Percentiles rank a stretch among this genome's conserved stretches.
phyloP scores from a whole-genome alignment of 2,888 invertebrate species.

The Phaedon cochleariae region DNA sequence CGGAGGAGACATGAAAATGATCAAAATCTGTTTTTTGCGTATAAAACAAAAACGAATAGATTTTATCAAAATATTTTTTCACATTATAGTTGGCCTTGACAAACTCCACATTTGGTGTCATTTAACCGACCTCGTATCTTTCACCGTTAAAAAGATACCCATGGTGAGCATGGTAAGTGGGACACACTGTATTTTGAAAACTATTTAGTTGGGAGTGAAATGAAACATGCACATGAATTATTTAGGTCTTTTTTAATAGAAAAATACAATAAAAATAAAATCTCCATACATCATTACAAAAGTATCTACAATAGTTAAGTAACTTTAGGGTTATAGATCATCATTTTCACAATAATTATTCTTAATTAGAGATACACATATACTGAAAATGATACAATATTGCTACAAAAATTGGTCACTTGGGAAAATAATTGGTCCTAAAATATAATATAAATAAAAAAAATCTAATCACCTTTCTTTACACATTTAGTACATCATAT shows the following conservation, averaged over 20 bases:
- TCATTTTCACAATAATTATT: slow-evolving; percentile 25
- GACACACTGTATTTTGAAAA: too few relatives aligned
- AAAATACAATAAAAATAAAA: slow-evolving; percentile 44
- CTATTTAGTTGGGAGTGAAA: too few relatives aligned
- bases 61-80: too few relatives aligned
- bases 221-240: slow-evolving; percentile 15
- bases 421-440: slow-evolving; percentile 41
- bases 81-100: too few relatives aligned
- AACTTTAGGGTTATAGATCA: slow-evolving; percentile 40
- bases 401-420: slow-evolving; percentile 36
- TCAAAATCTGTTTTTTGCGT: too few relatives aligned
- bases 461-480: slow-evolving; percentile 13
- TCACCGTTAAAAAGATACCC: too few relatives aligned
- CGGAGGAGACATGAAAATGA: too few relatives aligned
- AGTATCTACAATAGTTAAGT: slow-evolving; percentile 42
- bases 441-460: slow-evolving; percentile 1
- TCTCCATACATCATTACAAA: slow-evolving; percentile 36
- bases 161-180: too few relatives aligned
- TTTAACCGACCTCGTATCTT: too few relatives aligned
- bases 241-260: slow-evolving; percentile 40
- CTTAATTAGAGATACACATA: slow-evolving; percentile 28
- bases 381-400: slow-evolving; percentile 24
- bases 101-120: too few relatives aligned
- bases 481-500: slow-evolving; percentile 11
- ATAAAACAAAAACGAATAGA: too few relatives aligned